Base-by-base conservation (phyloP, 2,888 invertebrate genomes). In the Drosophila pseudotalamancana region DNA sequence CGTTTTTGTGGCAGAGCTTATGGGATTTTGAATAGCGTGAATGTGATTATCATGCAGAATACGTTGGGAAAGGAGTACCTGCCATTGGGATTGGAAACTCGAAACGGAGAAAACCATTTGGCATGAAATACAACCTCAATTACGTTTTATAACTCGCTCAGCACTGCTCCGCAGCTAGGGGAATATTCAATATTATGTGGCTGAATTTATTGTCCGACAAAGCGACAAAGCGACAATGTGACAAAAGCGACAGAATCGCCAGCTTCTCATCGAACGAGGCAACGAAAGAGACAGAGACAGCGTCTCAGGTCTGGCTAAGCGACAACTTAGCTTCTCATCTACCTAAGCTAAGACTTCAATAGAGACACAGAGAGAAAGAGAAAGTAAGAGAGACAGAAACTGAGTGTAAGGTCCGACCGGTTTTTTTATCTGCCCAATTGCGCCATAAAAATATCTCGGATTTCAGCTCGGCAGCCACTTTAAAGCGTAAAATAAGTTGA, bases 101-200 rank as follows among this genome's bases (percentile, higher is more conserved):
- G n/a, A 27, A 25, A 37, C 39, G 5, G 39, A 45, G 6, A 53
- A 54, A 59, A 37, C 70, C 77, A 77, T 76, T 77, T 77, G 70
- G 73, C 65, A 67, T 77, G 74, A 76, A 70, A 76, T 77, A 76
- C 70, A 77, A 70, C 76, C 73, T 77, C 73, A 76, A 76, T 76
- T 76, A 77, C 76, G 49, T 76, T 76, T 73, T 77, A 76, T 76
- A 70, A 70, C 75, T 72, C n/a, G n/a, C n/a, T n/a, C 64, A 74
- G 74, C 72, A 59, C 59, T 48, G 32, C 27, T 23, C 46, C 59
- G 39, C 34, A 29, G 54, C 57, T 66, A n/a, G n/a, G 62, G 45
- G 55, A 73, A 66, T 75, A 66, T 67, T 66, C 72, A 71, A 75
- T 73, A 71, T 76, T 62, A 74, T 74, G 70, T 74, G 46, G 56